These are phyloP conservation scores for Gadus macrocephalus DNA, from an alignment of 2,113 vertebrate genomes.

Conservation along the genomic window DNA sequence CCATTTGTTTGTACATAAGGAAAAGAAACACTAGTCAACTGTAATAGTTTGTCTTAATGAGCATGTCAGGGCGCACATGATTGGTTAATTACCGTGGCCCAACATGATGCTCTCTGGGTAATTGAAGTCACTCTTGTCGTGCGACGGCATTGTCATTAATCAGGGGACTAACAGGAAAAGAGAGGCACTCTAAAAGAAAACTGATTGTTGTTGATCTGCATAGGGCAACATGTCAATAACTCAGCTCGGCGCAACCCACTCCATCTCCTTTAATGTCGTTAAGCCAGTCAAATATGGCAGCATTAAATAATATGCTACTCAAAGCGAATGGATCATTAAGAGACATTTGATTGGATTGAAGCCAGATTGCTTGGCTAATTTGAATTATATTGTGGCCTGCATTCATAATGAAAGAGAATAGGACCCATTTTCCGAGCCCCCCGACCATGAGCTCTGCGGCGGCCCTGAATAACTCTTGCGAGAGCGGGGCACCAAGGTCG, in stretches of 20 bases:
- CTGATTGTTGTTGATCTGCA: slow-evolving; percentile 56
- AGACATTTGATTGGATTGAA: slow-evolving; percentile 34
- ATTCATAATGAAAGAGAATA: slow-evolving; percentile 21
- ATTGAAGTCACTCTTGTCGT: slow-evolving; percentile 25
- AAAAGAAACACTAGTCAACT: slow-evolving; percentile 23
- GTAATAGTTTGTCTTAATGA: slow-evolving; percentile 31
- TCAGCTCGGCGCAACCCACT: slow-evolving; percentile 26
- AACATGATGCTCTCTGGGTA: slow-evolving; percentile 40
- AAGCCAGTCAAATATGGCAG: slow-evolving; percentile 36
- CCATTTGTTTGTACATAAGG: slow-evolving; percentile 23
- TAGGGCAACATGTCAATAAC: slow-evolving; percentile 51
- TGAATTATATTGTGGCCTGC: slow-evolving; percentile 34
- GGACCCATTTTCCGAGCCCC: slow-evolving; percentile 3
- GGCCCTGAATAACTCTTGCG: neutral
- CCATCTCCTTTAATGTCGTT: slow-evolving; percentile 42
- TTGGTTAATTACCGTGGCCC: slow-evolving; percentile 41
- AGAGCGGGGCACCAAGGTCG: neutral
- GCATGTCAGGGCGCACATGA: slow-evolving; percentile 23
- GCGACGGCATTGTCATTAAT: slow-evolving; percentile 49
- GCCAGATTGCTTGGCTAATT: slow-evolving; percentile 39
- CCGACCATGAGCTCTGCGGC: slow-evolving; percentile 1
- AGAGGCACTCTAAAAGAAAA: slow-evolving; percentile 36
- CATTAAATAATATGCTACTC: slow-evolving; percentile 40
- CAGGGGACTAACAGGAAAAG: slow-evolving; percentile 29
- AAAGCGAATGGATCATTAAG: slow-evolving; percentile 33